Evolutionary conservation across 2,113 vertebrate species (phyloP), one percentile per base, ranked within the genome.

Genomic region (Tor tambroides): DNA sequence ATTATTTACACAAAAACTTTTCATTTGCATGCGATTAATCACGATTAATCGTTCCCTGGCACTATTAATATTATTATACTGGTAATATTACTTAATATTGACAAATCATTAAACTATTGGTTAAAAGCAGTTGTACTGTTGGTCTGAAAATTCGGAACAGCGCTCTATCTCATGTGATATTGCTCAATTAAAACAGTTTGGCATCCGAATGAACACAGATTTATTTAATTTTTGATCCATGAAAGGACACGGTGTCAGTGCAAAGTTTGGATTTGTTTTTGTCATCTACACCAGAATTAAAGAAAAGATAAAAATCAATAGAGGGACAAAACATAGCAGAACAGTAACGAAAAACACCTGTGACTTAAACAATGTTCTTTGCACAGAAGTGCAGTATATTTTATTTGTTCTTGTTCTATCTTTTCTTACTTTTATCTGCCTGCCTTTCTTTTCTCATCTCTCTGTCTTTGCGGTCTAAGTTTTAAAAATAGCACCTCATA

Each of bases 401-500:
- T 80, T 63, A 32, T 56, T 61, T 80, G 35, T 38, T 23, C n/a
- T 41, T 23, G 49, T 63, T 35, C 21, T 46, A 5, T 28, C 28
- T 71, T 67, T 21, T 28, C 26, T 69, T 83, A 7, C 7, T 83
- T 46, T 21, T n/a, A 69, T 43, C 15, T 19, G 26, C 26, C 26
- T 46, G 15, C 26, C 30, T 83, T 59, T 30, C 9, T 51, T 82
- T 35, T 69, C 80, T 35, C 65, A 15, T 76, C n/a, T 61, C 23
- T 72, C 23, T 21, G 21, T 79, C 74, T 59, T 78, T 78, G 67
- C 19, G 81, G 67, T 77, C 54, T 81, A 75, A 81, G 87, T 88
- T 92, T 91, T 93, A 93, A 92, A 94, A 94, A 94, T 94, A 94
- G 92, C 92, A 88, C 86, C 65, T 91, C 90, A 90, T 94, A 92